Evolutionary conservation across 2,113 vertebrate genomes (phyloP), one percentile per base, ranked within the genome.

Genomic region (Vulpes vulpes): DNA sequence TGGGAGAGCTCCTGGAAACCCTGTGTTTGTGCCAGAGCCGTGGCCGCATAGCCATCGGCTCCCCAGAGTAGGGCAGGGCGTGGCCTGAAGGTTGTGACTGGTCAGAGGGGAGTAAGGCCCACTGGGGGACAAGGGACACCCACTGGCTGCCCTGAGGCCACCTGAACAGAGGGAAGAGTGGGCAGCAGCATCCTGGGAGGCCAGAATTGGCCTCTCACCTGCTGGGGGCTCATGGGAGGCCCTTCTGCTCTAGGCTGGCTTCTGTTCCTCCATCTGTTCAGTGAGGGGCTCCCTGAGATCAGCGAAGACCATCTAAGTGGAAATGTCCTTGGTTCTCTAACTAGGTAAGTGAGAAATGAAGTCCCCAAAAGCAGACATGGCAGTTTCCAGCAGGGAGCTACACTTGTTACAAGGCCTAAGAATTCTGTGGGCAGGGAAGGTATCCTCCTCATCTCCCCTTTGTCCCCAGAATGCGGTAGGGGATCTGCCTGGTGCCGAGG

Each of bases 1-100:
- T 60, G 71, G 49, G 78, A 27, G 79, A 89, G 95, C 35, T 49
- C 89, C 59, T 11, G 16, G 64, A 92, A 92, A 91, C 62, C 64
- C 78, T 60, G 23, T 0, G 11, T 62, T 19, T 69, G 19, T 95
- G 91, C 83, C 59, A 74, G 76, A 59, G 27, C 80, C 64, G 49
- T 0, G 20, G 89, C 27, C 7, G 3, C 53, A 35, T 3, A 3
- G 1, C 51, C 59, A 43, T 23, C 4, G 16, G 67, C 74, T 88
- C 43, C 71, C 38, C 19, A 49, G 35, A 69, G 62, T 57, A 92
- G 19, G 74, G 62, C 62, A 81, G 19, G 74, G 43, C 22, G 23
- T 0, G 3, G 30, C 64, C 71, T 0, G 1, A 4, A 49, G 35
- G 53, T 20, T 43, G 43, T 90, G 20, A n/a, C n/a, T 82, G 35